A percentile compares a stretch with the other conserved stretches of the same genome.
Evolutionary conservation across 2,888 invertebrate species (phyloP).

Genomic region (Drosophila greeni): DNA sequence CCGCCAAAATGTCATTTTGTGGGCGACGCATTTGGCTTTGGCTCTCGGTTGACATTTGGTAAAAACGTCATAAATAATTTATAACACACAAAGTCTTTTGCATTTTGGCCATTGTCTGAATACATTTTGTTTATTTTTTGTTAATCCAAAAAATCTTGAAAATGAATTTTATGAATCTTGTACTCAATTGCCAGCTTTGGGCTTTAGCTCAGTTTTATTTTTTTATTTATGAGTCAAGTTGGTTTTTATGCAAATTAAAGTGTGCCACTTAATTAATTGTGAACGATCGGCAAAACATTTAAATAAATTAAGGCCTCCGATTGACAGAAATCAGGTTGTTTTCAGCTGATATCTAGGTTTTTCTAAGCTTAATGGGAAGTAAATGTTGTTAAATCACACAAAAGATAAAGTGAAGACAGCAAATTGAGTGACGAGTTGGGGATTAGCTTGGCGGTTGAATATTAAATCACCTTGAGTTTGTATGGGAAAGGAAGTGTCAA

Average conservation of each 20-base stretch:
- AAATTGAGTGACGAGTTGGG: conserved; percentile 8
- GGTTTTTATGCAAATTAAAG: conserved; percentile 40
- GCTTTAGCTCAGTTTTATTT: conserved; percentile 10
- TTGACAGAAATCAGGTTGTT: conserved; percentile 34
- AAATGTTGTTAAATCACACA: conserved; percentile 20
- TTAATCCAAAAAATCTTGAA: conserved; percentile 23
- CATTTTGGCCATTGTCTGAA: conserved; percentile 40
- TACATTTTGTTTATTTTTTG: background rate
- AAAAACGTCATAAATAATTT: conserved; percentile 47
- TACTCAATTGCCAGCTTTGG: conserved; percentile 41
- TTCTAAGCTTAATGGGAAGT: conserved; percentile 14
- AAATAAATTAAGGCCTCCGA: conserved; percentile 38
- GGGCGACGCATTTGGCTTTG: conserved; percentile 49
- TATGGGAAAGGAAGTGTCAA: conserved; percentile 2
- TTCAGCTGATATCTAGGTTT: conserved; percentile 15
- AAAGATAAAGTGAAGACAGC: conserved; percentile 6
- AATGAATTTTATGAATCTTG: conserved; percentile 44
- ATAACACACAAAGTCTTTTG: conserved; percentile 45
- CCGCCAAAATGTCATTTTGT: conserved; percentile 46
- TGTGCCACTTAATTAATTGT: conserved; percentile 60
- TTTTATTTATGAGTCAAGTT: conserved; percentile 22
- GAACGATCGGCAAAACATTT: conserved; percentile 43
- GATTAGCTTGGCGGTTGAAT: conserved; percentile 4
- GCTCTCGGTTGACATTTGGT: conserved; percentile 48
- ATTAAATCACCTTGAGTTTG: background rate